These are phyloP conservation scores for Zaprionus vittiger DNA, from an alignment of 1,140 invertebrate species.

Conservation along the genomic window DNA sequence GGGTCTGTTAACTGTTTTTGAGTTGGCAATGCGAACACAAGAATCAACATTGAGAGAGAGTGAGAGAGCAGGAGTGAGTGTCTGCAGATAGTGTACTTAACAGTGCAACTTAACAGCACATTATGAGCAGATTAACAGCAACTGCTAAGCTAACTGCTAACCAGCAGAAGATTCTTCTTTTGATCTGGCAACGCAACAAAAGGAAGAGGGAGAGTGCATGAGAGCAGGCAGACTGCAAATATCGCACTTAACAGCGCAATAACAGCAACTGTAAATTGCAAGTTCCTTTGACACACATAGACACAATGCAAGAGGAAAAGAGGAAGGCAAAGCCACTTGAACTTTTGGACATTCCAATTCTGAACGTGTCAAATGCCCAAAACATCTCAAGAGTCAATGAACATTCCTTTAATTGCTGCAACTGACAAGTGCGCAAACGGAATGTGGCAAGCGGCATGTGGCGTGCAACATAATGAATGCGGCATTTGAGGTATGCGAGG, in stretches of 20 bases:
- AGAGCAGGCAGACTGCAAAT: no score
- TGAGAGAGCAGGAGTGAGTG: no score
- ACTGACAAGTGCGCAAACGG: constrained; percentile 20
- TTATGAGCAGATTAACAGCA: background rate
- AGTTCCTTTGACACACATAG: background rate
- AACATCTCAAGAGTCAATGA: constrained; percentile 11
- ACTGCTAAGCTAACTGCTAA: background rate
- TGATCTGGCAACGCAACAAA: background rate
- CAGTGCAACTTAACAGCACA: background rate
- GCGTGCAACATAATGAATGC: background rate
- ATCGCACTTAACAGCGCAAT: no score
- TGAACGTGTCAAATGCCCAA: background rate
- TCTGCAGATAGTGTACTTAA: no score
- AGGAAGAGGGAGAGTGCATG: no score
- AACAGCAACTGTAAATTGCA: no score
- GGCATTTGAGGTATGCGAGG: background rate
- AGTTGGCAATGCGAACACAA: background rate
- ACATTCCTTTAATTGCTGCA: constrained; percentile 21
- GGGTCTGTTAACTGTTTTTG: background rate
- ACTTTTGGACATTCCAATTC: constrained; percentile 2
- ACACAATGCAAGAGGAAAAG: background rate
- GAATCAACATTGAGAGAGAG: background rate
- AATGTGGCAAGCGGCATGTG: background rate
- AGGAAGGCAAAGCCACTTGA: background rate
- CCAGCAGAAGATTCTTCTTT: background rate